Percentiles rank a stretch among this genome's conserved stretches.
Conservation (phyloP, 2,888 invertebrate species). For the Dryobota labecula region DNA sequence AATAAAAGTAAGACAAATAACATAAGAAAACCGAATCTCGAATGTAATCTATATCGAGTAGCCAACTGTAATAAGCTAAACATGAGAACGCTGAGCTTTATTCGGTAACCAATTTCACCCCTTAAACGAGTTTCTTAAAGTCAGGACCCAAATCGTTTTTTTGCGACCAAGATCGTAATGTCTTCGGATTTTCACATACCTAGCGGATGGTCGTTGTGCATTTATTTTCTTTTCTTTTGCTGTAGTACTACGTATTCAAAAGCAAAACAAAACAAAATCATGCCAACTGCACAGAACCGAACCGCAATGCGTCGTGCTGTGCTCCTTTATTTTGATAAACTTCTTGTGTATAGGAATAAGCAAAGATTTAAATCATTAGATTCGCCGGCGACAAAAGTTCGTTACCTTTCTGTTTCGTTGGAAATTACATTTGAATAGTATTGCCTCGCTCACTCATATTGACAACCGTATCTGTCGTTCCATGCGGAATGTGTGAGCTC, state of each 20-base stretch:
- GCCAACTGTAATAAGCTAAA: conserved; percentile 33
- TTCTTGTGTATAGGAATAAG: not conserved
- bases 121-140: conserved; percentile 43
- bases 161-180: conserved; percentile 1
- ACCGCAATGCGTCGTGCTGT: not conserved
- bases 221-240: conserved; percentile 11
- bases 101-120: conserved; percentile 30
- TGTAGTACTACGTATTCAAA: not conserved
- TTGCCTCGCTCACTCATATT: not conserved
- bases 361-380: not conserved
- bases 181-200: not conserved
- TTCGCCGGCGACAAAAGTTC: not conserved
- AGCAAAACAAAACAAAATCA: conserved; percentile 8
- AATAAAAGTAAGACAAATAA: conserved; percentile 31
- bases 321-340: not conserved
- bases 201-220: not conserved
- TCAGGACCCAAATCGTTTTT: conserved; percentile 12
- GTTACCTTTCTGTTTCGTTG: not conserved
- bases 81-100: conserved; percentile 24
- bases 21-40: conserved; percentile 9
- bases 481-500: too few relatives aligned
- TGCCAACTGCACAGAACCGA: not conserved
- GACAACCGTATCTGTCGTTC: not conserved
- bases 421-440: not conserved
- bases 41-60: conserved; percentile 37